Base-by-base conservation (phyloP, 2,888 invertebrate species). In the Habrosyne pyritoides region DNA sequence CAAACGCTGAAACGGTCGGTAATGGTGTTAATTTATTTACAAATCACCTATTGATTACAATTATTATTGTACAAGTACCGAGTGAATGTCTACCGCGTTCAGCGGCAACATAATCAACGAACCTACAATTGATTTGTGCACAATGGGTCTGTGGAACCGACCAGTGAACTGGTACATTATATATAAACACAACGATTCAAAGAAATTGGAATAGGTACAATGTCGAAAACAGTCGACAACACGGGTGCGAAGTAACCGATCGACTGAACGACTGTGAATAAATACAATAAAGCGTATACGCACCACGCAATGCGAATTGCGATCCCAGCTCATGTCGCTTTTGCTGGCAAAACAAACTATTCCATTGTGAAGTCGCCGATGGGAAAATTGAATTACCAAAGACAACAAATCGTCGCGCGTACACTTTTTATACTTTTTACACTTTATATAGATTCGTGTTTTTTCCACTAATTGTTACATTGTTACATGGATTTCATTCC, bases 351-450 rank as follows among this genome's bases (percentile, higher is more conserved):
- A 89, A 89, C 87, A 86, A 80, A 81, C 81, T 73, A 73, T 73
- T 84, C 84, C 75, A 89, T 89, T 90, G 89, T 89, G 74, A 70
- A 63, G 69, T 14, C 36, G 73, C 66, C 81, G 86, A 86, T 91
- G 91, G 84, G 91, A 91, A 91, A 84, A 85, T 66, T 83, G 68
- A 67, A 81, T 79, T 79, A 86, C 82, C 84, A 86, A 81, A 33
- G 33, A 81, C 82, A 81, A 75, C 78, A 78, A 80, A 79, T 73
- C n/a, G n/a, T n/a, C n/a, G n/a, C n/a, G n/a, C n/a, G n/a, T n/a
- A 73, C 64, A 64, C 75, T 63, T 64, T 62, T 42, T 42, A 42
- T 42, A 42, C 36, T n/a, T n/a, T n/a, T n/a, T n/a, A n/a, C n/a
- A n/a, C n/a, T n/a, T n/a, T n/a, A n/a, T n/a, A 42, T 42, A 42